Base-by-base conservation (phyloP, 2,113 vertebrate species). In the Paraplagusia blochii region DNA sequence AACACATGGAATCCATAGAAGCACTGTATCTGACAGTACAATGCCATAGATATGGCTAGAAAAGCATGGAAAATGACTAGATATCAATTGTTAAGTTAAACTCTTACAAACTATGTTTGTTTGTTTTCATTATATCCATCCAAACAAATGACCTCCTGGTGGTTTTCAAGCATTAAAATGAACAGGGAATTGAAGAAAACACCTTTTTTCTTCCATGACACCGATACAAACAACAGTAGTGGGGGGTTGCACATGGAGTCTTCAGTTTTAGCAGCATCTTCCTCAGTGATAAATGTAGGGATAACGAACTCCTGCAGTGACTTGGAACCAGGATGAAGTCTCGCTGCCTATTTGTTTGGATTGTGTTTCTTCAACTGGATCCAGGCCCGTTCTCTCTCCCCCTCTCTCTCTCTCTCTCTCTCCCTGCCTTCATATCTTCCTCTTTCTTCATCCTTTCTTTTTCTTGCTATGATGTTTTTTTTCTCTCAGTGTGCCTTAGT, bases 401-500 rank as follows among this genome's bases (percentile, higher is more conserved):
- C 40, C 54, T 55, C 52, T 55, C 36, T 16, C 53, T 33, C 19
- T 15, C 58, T 81, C 53, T 52, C 73, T 69, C 38, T 76, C 80
- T 77, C 69, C 75, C 72, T 71, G 67, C 70, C 73, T 70, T 29
- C 22, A 29, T 29, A 61, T 0, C 61, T 66, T n/a, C n/a, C 68
- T 53, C 52, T 73, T 74, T 77, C 70, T 84, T 29, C 22, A 29
- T 80, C 69, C 45, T 63, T 71, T 68, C 66, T 63, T 74, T 63
- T 63, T 42, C 54, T 68, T 72, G 77, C 74, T 77, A n/a, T n/a
- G n/a, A n/a, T n/a, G n/a, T n/a, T n/a, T n/a, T n/a, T n/a, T n/a
- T n/a, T n/a, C n/a, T n/a, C n/a, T n/a, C 81, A 84, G 53, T 44
- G 56, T 74, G 64, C 81, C 77, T 74, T 61, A 50, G 40, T n/a